Evolutionary conservation across 2,113 vertebrate species (phyloP).

Genomic region (Zosterops japonicus): DNA sequence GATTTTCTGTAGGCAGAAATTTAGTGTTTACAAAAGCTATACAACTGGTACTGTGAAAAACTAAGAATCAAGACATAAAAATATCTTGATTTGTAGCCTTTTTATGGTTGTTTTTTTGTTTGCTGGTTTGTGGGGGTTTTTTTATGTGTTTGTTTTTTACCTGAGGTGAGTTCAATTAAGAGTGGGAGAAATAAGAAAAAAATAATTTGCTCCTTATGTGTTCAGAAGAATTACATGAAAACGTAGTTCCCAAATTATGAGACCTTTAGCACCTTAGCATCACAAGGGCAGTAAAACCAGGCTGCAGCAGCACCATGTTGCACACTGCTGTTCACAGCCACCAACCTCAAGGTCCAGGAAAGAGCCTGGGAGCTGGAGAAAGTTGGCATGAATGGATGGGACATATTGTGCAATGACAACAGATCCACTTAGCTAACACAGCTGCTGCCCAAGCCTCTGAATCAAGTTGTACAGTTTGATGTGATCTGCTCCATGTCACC

Average conservation of each 20-base stretch:
- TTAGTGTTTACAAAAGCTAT: not conserved
- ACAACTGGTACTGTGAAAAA: not conserved
- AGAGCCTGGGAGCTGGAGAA: not conserved
- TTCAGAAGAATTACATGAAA: not conserved
- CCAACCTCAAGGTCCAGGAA: not conserved
- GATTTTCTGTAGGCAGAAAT: not conserved
- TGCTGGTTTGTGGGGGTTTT: not conserved
- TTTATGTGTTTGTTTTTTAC: not conserved
- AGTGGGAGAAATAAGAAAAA: not conserved
- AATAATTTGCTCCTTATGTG: accelerated
- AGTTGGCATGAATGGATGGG: not conserved
- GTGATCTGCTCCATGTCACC: not conserved
- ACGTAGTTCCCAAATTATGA: accelerated
- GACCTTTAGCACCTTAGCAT: not conserved
- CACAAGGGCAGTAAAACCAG: not conserved
- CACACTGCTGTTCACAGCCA: not conserved
- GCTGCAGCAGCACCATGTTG: not conserved
- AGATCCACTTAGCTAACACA: not conserved
- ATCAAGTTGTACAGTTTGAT: not conserved
- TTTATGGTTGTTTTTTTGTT: not conserved
- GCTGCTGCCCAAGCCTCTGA: not conserved
- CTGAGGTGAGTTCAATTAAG: not conserved
- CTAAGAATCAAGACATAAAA: not conserved
- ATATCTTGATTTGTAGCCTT: not conserved
- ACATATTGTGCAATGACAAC: accelerated